Base-by-base conservation (phyloP, 2,888 invertebrate species). In the Pristionchus maxplancki region DNA sequence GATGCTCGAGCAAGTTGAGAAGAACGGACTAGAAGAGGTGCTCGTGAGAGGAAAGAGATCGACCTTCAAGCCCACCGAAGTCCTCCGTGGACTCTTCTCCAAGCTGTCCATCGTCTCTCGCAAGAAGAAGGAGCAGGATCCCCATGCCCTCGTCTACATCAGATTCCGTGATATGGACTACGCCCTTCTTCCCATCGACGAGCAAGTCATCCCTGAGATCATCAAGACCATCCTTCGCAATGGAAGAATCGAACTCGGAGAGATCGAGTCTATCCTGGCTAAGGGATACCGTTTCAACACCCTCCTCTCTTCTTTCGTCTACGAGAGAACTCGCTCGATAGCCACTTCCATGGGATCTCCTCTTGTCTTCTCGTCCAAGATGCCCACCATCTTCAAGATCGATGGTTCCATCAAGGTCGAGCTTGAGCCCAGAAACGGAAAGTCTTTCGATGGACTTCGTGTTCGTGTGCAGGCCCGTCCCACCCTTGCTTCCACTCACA, bases 141-240 rank as follows among this genome's bases (percentile, higher is more conserved):
- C 90, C 50, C 90, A 90, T 83, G 91, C 91, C 50, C 89, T 92
- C 81, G 74, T 91, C 83, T 91, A 90, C 89, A 87, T 93, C 84
- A 90, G 93, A 89, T 90, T 91, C 91, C 91, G 91, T 85, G 89
- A 92, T 74, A 91, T 93, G 91, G 92, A 93, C 89, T 91, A 83
- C 89, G 90, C 90, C 53, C 90, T 92, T 83, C 89, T 93, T 67
- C 93, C 93, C 88, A 85, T 93, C 78, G 89, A 90, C 50, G 89
- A 89, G 87, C 86, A 92, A 53, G 89, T 82, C 82, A 24, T 89
- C 48, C 83, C 88, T 20, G 71, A 88, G 28, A 48, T 48, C 28
- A 40, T 88, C 82, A 74, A 81, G 58, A n/a, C 53, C n/a, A 24
- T 85, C 71, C n/a, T 58, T 48, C 64, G 58, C 17, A 87, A 87